phyloP scores from a whole-genome alignment of 2,797 vertebrate genomes.

The Ambastaia sidthimunki region DNA sequence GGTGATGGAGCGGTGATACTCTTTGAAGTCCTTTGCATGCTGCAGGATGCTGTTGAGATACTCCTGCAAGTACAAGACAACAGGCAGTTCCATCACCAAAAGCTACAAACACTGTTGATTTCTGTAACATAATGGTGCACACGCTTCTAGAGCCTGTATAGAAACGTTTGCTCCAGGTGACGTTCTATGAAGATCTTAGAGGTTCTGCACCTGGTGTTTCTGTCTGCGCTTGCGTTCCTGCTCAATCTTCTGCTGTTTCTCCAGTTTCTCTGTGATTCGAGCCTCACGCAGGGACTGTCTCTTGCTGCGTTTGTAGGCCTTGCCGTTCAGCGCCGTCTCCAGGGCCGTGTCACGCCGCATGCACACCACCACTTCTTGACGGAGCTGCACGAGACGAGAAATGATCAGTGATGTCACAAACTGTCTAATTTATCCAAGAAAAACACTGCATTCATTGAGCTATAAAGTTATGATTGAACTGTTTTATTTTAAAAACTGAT shows the following conservation, averaged over 20 bases:
- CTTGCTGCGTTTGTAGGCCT: conserved; percentile 98
- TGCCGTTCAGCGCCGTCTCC: conserved; percentile 93
- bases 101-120: too few relatives aligned
- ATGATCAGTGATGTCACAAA: neutral
- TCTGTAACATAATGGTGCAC: too few relatives aligned
- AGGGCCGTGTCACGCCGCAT: conserved; percentile 95
- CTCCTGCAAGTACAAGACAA: conserved; percentile 77
- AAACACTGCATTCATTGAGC: too few relatives aligned
- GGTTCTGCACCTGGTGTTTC: conserved; percentile 88
- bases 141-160: too few relatives aligned
- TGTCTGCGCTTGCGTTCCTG: conserved; percentile 95
- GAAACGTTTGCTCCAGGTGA: neutral
- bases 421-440: too few relatives aligned
- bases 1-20: conserved; percentile 93
- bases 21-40: conserved; percentile 98
- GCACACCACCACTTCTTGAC: conserved; percentile 97
- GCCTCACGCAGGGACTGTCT: conserved; percentile 94
- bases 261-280: conserved; percentile 96
- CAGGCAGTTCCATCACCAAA: too few relatives aligned
- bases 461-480: too few relatives aligned
- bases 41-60: conserved; percentile 99
- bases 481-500: neutral
- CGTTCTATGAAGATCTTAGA: neutral
- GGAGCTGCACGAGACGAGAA: conserved; percentile 74
- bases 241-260: conserved; percentile 99